phyloP scores from a whole-genome alignment of 2,888 invertebrate genomes.

The Heliconius hortense region DNA sequence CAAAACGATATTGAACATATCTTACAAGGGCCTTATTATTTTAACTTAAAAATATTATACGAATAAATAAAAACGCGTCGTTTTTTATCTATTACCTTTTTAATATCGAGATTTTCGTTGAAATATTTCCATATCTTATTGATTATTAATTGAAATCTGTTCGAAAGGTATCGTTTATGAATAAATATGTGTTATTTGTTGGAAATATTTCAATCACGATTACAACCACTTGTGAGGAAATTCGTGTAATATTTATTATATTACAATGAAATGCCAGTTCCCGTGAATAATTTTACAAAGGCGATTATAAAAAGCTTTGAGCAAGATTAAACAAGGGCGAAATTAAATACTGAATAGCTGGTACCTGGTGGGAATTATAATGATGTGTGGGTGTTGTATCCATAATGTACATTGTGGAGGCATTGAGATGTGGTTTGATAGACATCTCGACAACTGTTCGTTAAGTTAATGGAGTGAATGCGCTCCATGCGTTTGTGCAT shows the following conservation, averaged over 20 bases:
- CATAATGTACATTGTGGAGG: constrained; percentile 68
- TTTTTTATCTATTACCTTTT: neutral
- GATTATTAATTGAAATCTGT: constrained; percentile 10
- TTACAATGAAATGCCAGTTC: constrained; percentile 35
- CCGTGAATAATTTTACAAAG: constrained; percentile 37
- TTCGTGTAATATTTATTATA: constrained; percentile 35
- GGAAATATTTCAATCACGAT: constrained; percentile 23
- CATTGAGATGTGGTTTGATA: constrained; percentile 77
- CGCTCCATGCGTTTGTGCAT: constrained; percentile 64
- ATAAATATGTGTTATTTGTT: constrained; percentile 9
- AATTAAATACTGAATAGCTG: constrained; percentile 55
- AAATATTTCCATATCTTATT: constrained; percentile 4
- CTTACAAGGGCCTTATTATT: constrained; percentile 9
- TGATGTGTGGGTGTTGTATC: constrained; percentile 71
- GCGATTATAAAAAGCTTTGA: constrained; percentile 39
- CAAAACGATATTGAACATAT: neutral
- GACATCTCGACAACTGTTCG: constrained; percentile 81
- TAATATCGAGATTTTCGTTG: constrained; percentile 6
- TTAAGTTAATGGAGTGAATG: constrained; percentile 78
- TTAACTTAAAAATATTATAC: neutral
- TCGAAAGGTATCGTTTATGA: constrained; percentile 9
- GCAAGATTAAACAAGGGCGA: constrained; percentile 48
- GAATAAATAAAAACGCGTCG: neutral
- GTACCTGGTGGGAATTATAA: constrained; percentile 61
- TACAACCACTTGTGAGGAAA: constrained; percentile 25